Evolutionary conservation across 2,888 invertebrate genomes (phyloP).

Genomic region (Octodonta nipae): DNA sequence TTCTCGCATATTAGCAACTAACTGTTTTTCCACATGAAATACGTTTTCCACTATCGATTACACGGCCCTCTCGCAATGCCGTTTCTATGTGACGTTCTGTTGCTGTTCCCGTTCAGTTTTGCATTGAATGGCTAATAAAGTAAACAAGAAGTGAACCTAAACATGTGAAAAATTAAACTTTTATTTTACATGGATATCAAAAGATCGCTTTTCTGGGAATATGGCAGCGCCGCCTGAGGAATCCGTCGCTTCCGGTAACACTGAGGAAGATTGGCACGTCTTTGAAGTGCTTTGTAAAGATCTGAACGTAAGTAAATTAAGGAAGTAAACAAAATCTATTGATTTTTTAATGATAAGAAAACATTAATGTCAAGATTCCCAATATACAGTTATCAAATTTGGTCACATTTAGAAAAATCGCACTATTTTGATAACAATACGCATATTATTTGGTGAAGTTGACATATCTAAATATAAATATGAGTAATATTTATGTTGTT

Average conservation of each 20-base stretch:
- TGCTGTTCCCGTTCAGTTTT: no score
- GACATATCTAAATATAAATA: no score
- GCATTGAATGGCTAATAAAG: no score
- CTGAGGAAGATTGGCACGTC: constrained; percentile 60
- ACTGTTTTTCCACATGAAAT: not conserved
- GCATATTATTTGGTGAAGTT: no score
- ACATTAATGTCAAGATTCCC: no score
- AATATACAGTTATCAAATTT: no score
- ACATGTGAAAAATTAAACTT: constrained; percentile 2
- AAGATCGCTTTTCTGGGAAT: constrained; percentile 6
- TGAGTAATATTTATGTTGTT: no score
- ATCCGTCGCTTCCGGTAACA: constrained; percentile 31
- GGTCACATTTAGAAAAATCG: no score
- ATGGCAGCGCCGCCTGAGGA: constrained; percentile 17
- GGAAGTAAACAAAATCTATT: not conserved
- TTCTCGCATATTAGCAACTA: no score
- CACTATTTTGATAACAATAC: no score
- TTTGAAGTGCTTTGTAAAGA: constrained; percentile 55
- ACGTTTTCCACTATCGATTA: constrained; percentile 1
- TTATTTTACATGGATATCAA: constrained; percentile 10
- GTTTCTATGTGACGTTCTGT: constrained; percentile 5
- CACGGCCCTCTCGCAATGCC: constrained; percentile 17
- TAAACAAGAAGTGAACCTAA: no score
- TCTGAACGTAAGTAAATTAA: constrained; percentile 40
- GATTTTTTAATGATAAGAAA: no score